Percentiles rank a stretch among this genome's conserved stretches.
Conservation (phyloP, 2,797 vertebrate genomes). For the Alfaro cultratus region DNA sequence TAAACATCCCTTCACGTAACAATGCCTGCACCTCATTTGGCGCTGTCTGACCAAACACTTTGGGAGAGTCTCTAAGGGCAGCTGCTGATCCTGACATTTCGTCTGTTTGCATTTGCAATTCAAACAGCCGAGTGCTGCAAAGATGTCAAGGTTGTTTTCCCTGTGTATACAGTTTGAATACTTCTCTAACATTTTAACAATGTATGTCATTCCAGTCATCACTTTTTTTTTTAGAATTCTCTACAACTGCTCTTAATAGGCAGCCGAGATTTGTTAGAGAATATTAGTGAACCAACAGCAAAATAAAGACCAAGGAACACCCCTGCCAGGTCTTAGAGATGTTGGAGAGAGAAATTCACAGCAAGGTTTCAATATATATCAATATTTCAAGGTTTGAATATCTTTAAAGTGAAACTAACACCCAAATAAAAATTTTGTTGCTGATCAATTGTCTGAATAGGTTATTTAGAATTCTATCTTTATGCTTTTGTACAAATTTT, state of each 20-base stretch:
- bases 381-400: neutral
- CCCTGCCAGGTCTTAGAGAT: neutral
- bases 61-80: neutral
- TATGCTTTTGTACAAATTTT: no score
- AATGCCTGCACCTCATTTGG: slow-evolving; percentile 5
- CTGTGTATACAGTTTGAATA: neutral
- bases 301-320: neutral
- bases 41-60: slow-evolving; percentile 5
- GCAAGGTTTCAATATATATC: neutral
- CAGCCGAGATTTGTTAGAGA: neutral
- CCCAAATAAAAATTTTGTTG: no score
- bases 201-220: neutral
- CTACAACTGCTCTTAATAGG: neutral
- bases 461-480: no score
- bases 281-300: neutral
- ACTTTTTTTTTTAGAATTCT: neutral
- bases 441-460: no score
- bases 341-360: neutral
- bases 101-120: slow-evolving; percentile 11
- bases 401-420: neutral
- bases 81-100: neutral
- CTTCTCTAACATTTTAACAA: neutral
- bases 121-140: neutral
- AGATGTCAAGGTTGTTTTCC: neutral
- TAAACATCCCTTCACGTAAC: slow-evolving; percentile 4